Percentiles rank a stretch among this genome's conserved stretches.
Conservation (phyloP, 2,113 vertebrate genomes). For the Apteryx owenii region DNA sequence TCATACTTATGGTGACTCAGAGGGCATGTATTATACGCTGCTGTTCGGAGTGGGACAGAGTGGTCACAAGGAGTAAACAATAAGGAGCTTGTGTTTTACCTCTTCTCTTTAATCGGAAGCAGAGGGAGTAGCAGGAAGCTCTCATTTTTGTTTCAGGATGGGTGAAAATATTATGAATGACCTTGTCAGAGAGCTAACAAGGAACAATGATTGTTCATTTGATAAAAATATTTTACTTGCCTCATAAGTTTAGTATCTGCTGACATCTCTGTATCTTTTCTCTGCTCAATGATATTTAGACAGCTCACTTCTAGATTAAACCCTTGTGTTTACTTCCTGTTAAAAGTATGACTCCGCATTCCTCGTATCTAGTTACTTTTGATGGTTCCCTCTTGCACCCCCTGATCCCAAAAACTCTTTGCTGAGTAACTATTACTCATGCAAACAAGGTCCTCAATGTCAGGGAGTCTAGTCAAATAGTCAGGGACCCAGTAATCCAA, state of each 20-base stretch:
- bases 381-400: neutral
- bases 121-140: neutral
- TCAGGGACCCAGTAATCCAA: neutral
- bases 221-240: neutral
- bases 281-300: slow-evolving; percentile 18
- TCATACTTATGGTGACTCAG: neutral
- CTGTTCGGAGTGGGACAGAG: neutral
- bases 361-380: neutral
- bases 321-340: neutral
- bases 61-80: neutral
- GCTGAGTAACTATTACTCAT: neutral
- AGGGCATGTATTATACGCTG: neutral
- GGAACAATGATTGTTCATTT: neutral
- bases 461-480: neutral
- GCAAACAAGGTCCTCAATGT: neutral
- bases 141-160: neutral
- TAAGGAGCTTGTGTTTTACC: neutral
- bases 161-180: neutral
- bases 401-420: neutral
- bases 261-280: neutral
- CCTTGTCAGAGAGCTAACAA: neutral
- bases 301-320: neutral
- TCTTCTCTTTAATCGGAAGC: neutral
- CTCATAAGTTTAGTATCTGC: neutral
- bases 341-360: neutral